Evolutionary conservation across 2,113 vertebrate genomes (phyloP), one percentile per base, ranked within the genome.

Genomic region (Macaca nemestrina): DNA sequence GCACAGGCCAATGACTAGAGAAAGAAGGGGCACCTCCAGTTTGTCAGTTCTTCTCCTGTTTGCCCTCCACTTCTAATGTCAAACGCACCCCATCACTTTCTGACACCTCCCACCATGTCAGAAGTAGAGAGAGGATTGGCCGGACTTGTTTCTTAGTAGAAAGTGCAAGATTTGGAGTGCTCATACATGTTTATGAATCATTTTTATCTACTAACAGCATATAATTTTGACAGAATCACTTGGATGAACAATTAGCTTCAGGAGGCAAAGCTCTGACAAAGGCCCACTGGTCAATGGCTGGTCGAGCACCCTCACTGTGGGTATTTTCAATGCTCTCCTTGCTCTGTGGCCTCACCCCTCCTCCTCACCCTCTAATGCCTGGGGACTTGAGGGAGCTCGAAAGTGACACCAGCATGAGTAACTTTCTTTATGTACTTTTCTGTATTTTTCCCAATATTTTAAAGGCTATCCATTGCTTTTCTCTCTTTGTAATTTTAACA

Each of bases 1-100:
- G 27, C 30, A 18, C 8, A 0, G 40, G n/a, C 20, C 9, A 43
- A 27, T 0, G 0, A 16, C 12, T 5, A n/a, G 72, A 70, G 78
- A 38, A 72, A n/a, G 22, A 52, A 55, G 32, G 12, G 43, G 75
- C 52, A 64, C 6, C 50, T 70, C 30, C 7, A 25, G 8, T 50
- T 59, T 30, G 11, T 57, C 52, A 64, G 45, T 55, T 73, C 43
- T 73, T 70, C 48, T 87, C 48, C 35, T 67, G n/a, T 32, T 40
- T 25, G 18, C 8, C 16, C 11, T 87, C 48, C 20, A 1, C n/a
- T 87, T 82, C 59, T 59, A 45, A 10, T 17, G 12, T 27, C 3
- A 7, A 73, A 73, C 64, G 40, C 38, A 73, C 5, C 25, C 0
- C 0, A 3, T 27, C 40, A 16, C 73, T 75, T 43, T 7, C 73